A percentile compares a stretch with the other conserved stretches of the same genome.
Evolutionary conservation across 1,140 invertebrate genomes (phyloP).

Genomic region (Bombus vancouverensis): DNA sequence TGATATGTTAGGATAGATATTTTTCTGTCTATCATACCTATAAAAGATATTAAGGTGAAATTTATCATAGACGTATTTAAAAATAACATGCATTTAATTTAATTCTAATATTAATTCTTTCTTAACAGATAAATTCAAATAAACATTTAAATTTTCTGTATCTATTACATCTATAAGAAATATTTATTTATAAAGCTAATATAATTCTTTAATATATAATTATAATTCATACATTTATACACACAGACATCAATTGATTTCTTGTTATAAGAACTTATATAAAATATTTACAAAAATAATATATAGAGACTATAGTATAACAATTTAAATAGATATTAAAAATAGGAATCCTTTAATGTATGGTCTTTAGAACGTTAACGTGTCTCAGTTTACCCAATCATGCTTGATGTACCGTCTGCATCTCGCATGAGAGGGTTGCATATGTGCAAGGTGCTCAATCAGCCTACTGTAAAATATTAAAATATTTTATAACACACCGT

Average conservation of each 20-base stretch:
- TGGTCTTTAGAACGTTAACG: neutral
- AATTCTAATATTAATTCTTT: neutral
- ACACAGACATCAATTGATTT: neutral
- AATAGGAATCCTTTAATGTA: neutral
- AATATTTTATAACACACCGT: neutral
- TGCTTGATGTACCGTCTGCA: neutral
- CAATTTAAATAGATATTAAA: neutral
- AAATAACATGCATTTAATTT: neutral
- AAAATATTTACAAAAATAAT: neutral
- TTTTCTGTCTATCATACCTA: constrained; percentile 19
- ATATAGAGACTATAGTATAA: neutral
- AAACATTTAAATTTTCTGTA: neutral
- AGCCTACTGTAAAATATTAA: neutral
- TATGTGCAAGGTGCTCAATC: neutral
- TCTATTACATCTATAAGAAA: neutral
- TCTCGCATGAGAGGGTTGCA: neutral
- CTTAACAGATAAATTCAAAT: neutral
- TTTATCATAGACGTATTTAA: neutral
- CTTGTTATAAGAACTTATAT: neutral
- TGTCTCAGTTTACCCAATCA: neutral
- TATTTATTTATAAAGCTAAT: neutral
- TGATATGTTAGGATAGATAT: constrained; percentile 17
- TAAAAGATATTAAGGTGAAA: neutral
- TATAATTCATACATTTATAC: neutral
- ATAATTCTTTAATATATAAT: neutral